A percentile compares a stretch with the other conserved stretches of the same genome.
Conservation (phyloP, 2,888 invertebrate genomes). For the Caprella mutica region DNA sequence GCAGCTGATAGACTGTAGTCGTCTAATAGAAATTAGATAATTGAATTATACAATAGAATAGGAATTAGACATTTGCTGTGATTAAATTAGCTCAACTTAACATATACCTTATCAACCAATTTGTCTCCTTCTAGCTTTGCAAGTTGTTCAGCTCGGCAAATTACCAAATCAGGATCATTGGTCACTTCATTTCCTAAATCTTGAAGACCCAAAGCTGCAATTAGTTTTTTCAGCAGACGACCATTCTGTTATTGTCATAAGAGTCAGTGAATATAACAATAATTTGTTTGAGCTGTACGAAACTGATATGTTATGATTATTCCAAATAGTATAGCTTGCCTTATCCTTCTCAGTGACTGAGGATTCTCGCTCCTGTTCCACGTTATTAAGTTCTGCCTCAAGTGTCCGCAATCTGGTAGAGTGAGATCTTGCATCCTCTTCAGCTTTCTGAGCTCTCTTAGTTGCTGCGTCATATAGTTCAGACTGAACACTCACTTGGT, state of each 20-base stretch:
- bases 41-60: too few relatives aligned
- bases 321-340: constrained; percentile 45
- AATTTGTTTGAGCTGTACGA: too few relatives aligned
- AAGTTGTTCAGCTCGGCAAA: constrained; percentile 74
- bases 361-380: constrained; percentile 59
- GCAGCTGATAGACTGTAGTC: constrained; percentile 76
- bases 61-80: not conserved
- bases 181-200: constrained; percentile 75
- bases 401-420: constrained; percentile 64
- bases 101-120: constrained; percentile 63
- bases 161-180: constrained; percentile 64
- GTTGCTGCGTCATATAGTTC: constrained; percentile 55
- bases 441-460: constrained; percentile 54
- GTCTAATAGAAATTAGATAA: too few relatives aligned
- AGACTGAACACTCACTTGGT: constrained; percentile 57
- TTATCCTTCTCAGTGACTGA: constrained; percentile 64
- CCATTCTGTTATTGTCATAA: constrained; percentile 1
- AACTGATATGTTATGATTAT: not conserved
- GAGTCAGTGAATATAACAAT: too few relatives aligned
- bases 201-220: constrained; percentile 68
- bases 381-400: constrained; percentile 63
- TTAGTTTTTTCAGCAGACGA: constrained; percentile 55
- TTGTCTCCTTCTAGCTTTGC: constrained; percentile 68
- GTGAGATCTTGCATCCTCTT: constrained; percentile 61
- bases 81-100: not conserved